These are phyloP conservation scores for Mylabris sibirica DNA, from an alignment of 2,888 invertebrate genomes.

Conservation along the genomic window DNA sequence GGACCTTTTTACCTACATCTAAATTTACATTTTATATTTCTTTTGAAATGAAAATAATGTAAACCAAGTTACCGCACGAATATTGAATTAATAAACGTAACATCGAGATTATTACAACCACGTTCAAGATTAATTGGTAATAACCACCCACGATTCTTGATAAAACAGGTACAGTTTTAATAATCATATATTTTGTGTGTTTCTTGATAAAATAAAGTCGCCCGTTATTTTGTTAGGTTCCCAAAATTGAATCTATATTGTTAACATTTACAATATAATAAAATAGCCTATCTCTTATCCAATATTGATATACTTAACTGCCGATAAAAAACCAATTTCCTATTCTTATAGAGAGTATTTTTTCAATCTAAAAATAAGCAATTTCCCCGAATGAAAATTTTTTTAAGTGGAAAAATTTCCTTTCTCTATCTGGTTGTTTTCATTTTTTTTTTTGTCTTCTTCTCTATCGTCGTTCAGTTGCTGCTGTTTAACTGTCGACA, in stretches of 20 bases:
- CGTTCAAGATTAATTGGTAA: neutral
- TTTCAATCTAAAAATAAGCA: slow-evolving; percentile 1
- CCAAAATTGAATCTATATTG: neutral
- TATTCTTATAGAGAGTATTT: neutral
- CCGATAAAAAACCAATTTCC: slow-evolving; percentile 7
- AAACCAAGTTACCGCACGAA: neutral
- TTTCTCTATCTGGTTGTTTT: neutral
- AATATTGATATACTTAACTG: neutral
- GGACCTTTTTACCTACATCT: neutral
- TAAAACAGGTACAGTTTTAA: neutral
- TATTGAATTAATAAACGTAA: neutral
- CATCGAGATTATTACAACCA: neutral
- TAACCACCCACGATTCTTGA: neutral
- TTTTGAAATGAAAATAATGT: no score
- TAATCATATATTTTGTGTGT: neutral
- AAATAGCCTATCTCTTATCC: neutral
- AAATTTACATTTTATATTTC: neutral
- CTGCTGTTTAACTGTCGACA: neutral
- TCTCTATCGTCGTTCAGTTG: neutral
- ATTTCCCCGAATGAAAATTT: slow-evolving; percentile 6
- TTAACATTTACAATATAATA: slow-evolving; percentile 2
- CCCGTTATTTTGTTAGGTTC: neutral
- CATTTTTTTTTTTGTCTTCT: neutral
- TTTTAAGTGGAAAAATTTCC: slow-evolving; percentile 10
- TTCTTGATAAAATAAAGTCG: neutral